These are phyloP conservation scores for Cebuella pygmaea DNA, from an alignment of 2,797 vertebrate species.

Conservation along the genomic window DNA sequence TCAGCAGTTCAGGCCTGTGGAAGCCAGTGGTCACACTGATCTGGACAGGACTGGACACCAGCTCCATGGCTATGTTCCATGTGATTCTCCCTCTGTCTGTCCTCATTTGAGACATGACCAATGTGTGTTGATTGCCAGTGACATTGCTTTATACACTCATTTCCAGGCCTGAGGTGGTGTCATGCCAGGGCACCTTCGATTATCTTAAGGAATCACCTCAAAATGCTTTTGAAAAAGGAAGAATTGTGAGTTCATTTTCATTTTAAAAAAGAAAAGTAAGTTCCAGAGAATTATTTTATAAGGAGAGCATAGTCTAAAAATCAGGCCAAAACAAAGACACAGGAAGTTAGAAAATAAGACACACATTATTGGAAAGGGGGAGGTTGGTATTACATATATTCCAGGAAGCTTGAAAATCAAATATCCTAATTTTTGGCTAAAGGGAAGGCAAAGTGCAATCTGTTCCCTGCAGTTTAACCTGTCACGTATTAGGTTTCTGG, in stretches of 20 bases:
- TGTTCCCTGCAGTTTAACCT: background rate
- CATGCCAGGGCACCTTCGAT: slow-evolving; percentile 35
- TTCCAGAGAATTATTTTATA: background rate
- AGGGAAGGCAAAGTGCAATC: background rate
- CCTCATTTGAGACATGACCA: slow-evolving; percentile 46
- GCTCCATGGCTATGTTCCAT: rapidly evolving
- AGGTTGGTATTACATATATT: background rate
- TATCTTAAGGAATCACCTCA: slow-evolving; percentile 29
- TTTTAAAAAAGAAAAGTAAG: background rate
- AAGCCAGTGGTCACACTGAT: background rate
- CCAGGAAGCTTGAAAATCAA: background rate
- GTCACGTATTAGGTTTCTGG: background rate
- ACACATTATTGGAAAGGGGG: background rate
- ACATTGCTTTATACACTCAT: slow-evolving; percentile 29
- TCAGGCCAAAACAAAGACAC: background rate
- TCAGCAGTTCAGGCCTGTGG: background rate
- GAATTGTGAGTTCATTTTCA: background rate
- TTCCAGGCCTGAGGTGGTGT: slow-evolving; percentile 35
- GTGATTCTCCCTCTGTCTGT: slow-evolving; percentile 28
- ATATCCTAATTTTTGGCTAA: background rate
- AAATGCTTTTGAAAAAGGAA: background rate
- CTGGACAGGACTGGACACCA: background rate
- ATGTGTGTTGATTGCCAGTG: background rate
- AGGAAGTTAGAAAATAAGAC: background rate
- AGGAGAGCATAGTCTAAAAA: background rate